Base-by-base conservation (phyloP, 2,113 vertebrate species). In the Calyptomena viridis region DNA sequence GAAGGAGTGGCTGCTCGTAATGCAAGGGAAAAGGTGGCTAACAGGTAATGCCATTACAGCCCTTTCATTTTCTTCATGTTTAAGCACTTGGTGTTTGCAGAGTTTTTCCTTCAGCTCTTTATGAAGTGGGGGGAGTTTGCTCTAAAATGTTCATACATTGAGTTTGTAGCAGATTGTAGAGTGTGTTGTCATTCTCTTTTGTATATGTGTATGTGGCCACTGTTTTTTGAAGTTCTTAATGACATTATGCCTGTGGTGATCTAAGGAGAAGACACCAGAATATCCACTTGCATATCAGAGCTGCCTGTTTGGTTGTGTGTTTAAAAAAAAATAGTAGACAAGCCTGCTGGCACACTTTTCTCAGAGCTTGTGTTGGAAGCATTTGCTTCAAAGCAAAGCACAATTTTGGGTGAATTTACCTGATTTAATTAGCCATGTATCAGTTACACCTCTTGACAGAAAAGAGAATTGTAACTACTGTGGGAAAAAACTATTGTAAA, bases 21-120 rank as follows among this genome's bases (percentile, higher is more conserved):
- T 75, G 94, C 97, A 20, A 97, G 97, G 84, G 98, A 98, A 80
- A 98, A 98, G 16, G 64, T 99, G 92, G 97, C 98, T 81, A 98
- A 98, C 97, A 99, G 99, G 99, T 99, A 98, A 96, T 2, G 2
- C 37, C 37, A 12, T 52, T 78, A 9, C 18, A 71, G 46, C 28
- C 5, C 30, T 55, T 1, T 5, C 7, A 67, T 73, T 80, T 35
- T 6, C 18, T 76, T 77, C 24, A 4, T 58, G 31, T 50, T 69
- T 59, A 59, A 31, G 25, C 19, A 39, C 8, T 47, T 55, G 19
- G 13, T 78, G 20, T 69, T 91, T 76, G n/a, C 31, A 40, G 64
- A 13, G 15, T 49, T 89, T 44, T 58, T 58, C 33, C n/a, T 74
- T 92, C 53, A 62, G 17, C 23, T 72, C 8, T 71, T 87, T 33